These are phyloP conservation scores for Gallinago nigripennis DNA, from an alignment of 2,797 vertebrate genomes.

Conservation along the genomic window DNA sequence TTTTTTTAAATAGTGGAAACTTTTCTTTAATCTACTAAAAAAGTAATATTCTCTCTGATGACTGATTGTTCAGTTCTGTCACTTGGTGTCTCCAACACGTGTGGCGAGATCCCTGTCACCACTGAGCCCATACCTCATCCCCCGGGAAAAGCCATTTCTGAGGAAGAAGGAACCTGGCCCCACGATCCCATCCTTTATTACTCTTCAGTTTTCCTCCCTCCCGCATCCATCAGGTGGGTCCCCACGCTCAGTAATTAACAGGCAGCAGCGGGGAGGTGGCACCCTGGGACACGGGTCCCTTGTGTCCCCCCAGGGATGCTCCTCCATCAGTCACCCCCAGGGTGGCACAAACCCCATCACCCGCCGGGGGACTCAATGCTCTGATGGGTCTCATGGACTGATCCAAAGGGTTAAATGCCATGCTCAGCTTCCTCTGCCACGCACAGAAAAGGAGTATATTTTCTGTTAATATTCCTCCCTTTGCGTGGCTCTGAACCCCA, in stretches of 20 bases:
- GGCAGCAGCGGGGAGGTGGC: accelerated
- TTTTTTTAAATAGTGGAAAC: not conserved
- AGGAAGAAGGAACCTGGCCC: not conserved
- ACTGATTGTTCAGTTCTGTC: not conserved
- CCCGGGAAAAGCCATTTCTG: accelerated
- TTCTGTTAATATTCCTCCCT: not conserved
- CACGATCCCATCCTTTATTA: not conserved
- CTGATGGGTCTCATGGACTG: not conserved
- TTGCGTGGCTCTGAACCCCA: no score
- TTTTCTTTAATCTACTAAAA: not conserved
- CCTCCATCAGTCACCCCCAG: not conserved
- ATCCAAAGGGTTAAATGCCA: not conserved
- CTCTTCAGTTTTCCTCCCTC: not conserved
- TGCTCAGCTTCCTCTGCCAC: accelerated
- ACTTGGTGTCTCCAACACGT: accelerated
- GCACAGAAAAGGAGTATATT: no score
- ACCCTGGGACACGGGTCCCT: not conserved
- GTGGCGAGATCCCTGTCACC: not conserved
- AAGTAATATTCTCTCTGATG: not conserved
- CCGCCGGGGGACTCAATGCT: no score
- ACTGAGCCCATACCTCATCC: not conserved
- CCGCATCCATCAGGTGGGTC: accelerated
- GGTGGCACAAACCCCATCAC: not conserved
- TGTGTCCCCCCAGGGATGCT: not conserved
- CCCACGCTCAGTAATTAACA: not conserved